These are phyloP conservation scores for Stratiolaelaps scimitus DNA, from an alignment of 1,140 invertebrate species.

Conservation along the genomic window DNA sequence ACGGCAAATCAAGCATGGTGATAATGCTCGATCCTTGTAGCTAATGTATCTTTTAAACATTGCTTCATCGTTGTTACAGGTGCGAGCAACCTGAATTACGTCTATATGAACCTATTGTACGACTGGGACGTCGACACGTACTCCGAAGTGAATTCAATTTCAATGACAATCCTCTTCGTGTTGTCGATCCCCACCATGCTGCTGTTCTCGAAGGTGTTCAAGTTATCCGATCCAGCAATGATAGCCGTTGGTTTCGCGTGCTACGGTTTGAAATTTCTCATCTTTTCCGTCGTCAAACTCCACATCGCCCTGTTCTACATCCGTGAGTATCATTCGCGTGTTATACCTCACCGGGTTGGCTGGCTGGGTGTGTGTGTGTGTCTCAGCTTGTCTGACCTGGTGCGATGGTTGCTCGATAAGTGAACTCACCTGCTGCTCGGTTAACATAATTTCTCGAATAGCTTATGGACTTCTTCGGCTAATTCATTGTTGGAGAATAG, in stretches of 20 bases:
- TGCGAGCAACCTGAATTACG: background rate
- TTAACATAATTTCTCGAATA: too few relatives aligned
- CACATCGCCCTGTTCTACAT: background rate
- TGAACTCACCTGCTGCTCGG: too few relatives aligned
- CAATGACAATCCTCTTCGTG: background rate
- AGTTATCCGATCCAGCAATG: slow-evolving; percentile 14
- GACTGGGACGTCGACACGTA: background rate
- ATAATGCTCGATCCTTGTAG: too few relatives aligned
- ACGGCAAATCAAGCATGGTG: too few relatives aligned
- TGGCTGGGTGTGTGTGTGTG: too few relatives aligned
- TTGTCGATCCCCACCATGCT: background rate
- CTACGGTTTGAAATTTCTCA: background rate
- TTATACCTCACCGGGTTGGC: too few relatives aligned
- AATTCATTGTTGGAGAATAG: too few relatives aligned
- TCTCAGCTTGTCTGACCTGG: too few relatives aligned
- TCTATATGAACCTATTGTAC: background rate
- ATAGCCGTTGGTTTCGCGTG: background rate
- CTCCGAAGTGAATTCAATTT: background rate
- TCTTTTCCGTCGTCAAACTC: background rate
- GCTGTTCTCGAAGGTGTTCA: background rate
- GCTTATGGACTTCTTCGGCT: too few relatives aligned
- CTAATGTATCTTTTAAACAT: too few relatives aligned
- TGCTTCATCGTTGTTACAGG: background rate
- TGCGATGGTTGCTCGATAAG: too few relatives aligned
- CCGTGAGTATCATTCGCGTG: too few relatives aligned